Conservation (phyloP, 2,113 vertebrate genomes). For the Atrichornis clamosus region DNA sequence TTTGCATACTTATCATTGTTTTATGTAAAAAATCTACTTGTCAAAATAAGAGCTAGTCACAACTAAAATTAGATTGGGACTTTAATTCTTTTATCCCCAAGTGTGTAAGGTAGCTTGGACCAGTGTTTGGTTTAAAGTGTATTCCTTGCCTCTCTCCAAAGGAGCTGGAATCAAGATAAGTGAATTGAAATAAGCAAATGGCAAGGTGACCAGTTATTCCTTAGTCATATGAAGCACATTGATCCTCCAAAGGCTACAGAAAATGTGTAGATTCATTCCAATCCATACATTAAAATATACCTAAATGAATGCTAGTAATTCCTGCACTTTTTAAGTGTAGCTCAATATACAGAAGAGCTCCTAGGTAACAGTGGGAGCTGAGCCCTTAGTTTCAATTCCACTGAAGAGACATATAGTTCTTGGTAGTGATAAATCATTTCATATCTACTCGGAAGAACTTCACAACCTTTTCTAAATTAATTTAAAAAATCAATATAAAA, state of each 20-base stretch:
- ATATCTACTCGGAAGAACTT: neutral
- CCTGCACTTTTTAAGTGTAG: neutral
- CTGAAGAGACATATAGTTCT: neutral
- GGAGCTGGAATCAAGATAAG: neutral
- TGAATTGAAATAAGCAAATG: neutral
- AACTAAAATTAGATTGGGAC: neutral
- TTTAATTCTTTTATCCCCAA: neutral
- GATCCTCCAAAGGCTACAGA: neutral
- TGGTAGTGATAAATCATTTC: neutral
- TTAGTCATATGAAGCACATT: neutral
- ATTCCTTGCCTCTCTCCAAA: neutral
- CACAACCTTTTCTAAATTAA: slow-evolving; percentile 6
- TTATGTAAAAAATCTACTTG: neutral
- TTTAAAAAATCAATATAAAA: neutral
- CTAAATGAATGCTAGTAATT: neutral
- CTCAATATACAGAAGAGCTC: neutral
- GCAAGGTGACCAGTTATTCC: neutral
- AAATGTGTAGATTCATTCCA: neutral
- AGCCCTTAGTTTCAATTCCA: neutral
- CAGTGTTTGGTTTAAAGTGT: neutral
- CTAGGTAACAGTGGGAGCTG: neutral
- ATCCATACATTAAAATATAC: neutral
- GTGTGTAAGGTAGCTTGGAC: neutral
- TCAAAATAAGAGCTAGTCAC: neutral
- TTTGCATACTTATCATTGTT: neutral